These are phyloP conservation scores for Turdus rufiventris DNA, from an alignment of 2,113 vertebrate genomes.

Conservation along the genomic window DNA sequence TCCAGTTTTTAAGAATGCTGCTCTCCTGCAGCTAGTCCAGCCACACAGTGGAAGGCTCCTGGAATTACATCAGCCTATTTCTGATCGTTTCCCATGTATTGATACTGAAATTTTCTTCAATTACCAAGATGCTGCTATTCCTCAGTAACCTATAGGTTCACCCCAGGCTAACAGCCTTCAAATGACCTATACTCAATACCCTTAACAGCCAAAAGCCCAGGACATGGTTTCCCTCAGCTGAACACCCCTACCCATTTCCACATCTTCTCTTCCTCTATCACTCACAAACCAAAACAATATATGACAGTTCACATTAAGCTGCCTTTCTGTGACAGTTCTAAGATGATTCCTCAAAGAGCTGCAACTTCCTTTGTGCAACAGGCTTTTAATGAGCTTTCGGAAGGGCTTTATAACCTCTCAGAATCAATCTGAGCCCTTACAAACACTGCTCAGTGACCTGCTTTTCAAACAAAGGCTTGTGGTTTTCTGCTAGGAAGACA, in stretches of 20 bases:
- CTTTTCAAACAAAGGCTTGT: background rate
- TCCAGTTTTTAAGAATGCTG: background rate
- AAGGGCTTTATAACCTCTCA: background rate
- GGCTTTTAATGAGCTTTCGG: slow-evolving; percentile 10
- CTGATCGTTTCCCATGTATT: background rate
- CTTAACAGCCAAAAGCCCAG: background rate
- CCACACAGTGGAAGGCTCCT: background rate
- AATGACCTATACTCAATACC: background rate
- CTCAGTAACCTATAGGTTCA: background rate
- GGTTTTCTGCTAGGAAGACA: background rate
- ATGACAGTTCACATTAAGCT: background rate
- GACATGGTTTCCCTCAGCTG: background rate
- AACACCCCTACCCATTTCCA: background rate
- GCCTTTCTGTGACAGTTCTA: background rate
- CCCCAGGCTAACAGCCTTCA: background rate
- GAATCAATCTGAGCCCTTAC: background rate
- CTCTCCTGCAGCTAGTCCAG: background rate
- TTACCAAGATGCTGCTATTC: background rate
- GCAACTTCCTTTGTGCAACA: background rate
- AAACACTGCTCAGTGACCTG: background rate
- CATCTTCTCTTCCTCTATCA: background rate
- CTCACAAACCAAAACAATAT: background rate
- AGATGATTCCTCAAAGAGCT: background rate
- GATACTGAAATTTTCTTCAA: background rate
- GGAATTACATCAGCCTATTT: background rate